These are phyloP conservation scores for Arbacia lixula DNA, from an alignment of 53 echinoderm and acorn worm species.

Conservation along the genomic window DNA sequence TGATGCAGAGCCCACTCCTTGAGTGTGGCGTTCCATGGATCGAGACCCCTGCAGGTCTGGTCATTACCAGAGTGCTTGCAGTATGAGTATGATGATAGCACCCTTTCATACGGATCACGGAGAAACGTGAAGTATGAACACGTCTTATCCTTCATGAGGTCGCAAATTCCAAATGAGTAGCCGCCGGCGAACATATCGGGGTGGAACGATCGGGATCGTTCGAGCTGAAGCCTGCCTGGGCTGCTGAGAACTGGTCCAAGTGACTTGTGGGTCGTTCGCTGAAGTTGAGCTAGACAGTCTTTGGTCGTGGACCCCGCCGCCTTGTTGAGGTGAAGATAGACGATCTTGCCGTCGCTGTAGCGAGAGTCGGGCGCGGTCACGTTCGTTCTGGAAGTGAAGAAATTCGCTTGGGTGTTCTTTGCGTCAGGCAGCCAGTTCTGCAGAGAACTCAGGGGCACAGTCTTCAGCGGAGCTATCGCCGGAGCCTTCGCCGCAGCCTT, in stretches of 20 bases:
- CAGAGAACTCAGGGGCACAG: background rate
- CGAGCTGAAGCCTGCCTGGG: background rate
- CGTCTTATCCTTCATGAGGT: conserved; percentile 49
- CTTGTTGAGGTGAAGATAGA: conserved; percentile 88
- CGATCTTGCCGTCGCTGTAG: conserved; percentile 55
- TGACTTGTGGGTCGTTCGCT: conserved; percentile 9
- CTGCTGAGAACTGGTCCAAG: background rate
- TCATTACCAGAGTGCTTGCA: conserved; percentile 75
- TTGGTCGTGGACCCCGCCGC: conserved; percentile 89
- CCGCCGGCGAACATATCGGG: conserved; percentile 69
- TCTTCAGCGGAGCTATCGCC: too few relatives aligned
- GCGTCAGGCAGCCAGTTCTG: conserved; percentile 39
- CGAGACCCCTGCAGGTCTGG: conserved; percentile 77
- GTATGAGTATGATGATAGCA: conserved; percentile 81
- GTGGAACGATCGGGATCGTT: background rate
- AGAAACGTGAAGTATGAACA: conserved; percentile 90
- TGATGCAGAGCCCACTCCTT: conserved; percentile 88
- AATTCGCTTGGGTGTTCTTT: conserved; percentile 63
- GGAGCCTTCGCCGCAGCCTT: too few relatives aligned
- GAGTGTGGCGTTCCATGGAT: conserved; percentile 73
- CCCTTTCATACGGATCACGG: conserved; percentile 84
- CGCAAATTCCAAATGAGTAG: conserved; percentile 86
- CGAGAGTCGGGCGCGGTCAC: background rate
- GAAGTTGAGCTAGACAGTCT: conserved; percentile 51
- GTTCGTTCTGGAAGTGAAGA: conserved; percentile 56